These are phyloP conservation scores for Phaenicophaeus curvirostris DNA, from an alignment of 2,797 vertebrate genomes.

Conservation along the genomic window DNA sequence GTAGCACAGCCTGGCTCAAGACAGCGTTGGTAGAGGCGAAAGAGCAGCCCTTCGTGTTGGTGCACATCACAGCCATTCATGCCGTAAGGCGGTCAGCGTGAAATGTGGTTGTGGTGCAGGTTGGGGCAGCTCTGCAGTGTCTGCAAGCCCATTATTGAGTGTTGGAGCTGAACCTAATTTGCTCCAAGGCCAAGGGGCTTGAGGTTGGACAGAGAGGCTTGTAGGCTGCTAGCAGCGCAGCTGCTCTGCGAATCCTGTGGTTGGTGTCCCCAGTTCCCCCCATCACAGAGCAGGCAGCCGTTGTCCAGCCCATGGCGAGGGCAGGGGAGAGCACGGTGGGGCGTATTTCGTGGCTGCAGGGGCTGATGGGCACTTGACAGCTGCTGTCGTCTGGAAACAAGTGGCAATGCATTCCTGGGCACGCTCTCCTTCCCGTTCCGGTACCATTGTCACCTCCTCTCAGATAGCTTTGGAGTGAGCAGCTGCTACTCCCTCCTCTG, in stretches of 20 bases:
- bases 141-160: accelerated
- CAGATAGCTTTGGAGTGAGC: neutral
- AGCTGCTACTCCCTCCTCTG: neutral
- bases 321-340: neutral
- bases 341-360: neutral
- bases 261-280: neutral
- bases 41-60: neutral
- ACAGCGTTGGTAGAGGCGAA: neutral
- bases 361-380: neutral
- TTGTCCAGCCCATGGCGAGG: neutral
- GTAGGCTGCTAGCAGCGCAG: neutral
- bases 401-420: neutral
- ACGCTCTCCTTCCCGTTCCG: neutral
- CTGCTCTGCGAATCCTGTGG: neutral
- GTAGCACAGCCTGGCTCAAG: accelerated
- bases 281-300: neutral
- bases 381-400: neutral
- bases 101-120: too few species aligned
- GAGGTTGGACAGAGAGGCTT: neutral
- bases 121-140: neutral
- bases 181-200: neutral
- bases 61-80: accelerated
- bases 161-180: neutral
- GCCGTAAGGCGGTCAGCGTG: too few species aligned
- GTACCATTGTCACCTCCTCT: neutral